A percentile compares a stretch with the other conserved stretches of the same genome.
Evolutionary conservation across 30 jellyfish, hydroid and myxozoan genomes (phyloP).

Genomic region (Hydractinia symbiolongicarpus): DNA sequence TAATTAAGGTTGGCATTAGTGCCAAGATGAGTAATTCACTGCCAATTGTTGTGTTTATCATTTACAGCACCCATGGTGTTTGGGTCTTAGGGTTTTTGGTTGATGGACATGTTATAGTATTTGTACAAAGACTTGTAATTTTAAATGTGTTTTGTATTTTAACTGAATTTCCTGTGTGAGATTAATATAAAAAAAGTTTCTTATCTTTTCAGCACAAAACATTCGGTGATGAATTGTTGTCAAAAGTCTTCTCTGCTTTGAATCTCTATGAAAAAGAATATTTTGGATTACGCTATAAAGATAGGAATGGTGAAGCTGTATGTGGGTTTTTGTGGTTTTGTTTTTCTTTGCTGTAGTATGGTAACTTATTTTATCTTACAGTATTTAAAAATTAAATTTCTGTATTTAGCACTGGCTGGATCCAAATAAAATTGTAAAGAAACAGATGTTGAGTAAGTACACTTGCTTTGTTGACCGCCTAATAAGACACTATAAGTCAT

Average conservation of each 20-base stretch:
- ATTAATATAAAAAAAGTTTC: too few relatives aligned
- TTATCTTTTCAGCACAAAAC: conserved; percentile 68
- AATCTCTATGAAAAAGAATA: conserved; percentile 74
- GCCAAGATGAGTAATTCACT: too few relatives aligned
- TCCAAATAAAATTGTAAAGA: conserved; percentile 74
- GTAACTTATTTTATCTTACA: neutral
- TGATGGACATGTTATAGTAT: too few relatives aligned
- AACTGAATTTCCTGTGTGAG: too few relatives aligned
- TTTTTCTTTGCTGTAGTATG: neutral
- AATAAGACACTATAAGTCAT: too few relatives aligned
- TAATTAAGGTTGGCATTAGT: too few relatives aligned
- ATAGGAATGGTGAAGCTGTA: conserved; percentile 71
- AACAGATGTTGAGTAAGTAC: conserved; percentile 66
- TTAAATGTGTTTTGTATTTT: too few relatives aligned
- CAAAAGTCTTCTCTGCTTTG: conserved; percentile 56
- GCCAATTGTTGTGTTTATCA: too few relatives aligned
- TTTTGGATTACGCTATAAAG: conserved; percentile 84
- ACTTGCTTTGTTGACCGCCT: too few relatives aligned
- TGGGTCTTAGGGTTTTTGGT: too few relatives aligned
- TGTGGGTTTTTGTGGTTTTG: conserved; percentile 12
- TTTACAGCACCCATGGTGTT: too few relatives aligned
- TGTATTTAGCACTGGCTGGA: conserved; percentile 87
- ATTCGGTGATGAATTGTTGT: conserved; percentile 69
- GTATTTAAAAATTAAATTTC: neutral
- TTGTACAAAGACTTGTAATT: too few relatives aligned